Conservation (phyloP, 2,113 vertebrate genomes). For the Noctilio leporinus region DNA sequence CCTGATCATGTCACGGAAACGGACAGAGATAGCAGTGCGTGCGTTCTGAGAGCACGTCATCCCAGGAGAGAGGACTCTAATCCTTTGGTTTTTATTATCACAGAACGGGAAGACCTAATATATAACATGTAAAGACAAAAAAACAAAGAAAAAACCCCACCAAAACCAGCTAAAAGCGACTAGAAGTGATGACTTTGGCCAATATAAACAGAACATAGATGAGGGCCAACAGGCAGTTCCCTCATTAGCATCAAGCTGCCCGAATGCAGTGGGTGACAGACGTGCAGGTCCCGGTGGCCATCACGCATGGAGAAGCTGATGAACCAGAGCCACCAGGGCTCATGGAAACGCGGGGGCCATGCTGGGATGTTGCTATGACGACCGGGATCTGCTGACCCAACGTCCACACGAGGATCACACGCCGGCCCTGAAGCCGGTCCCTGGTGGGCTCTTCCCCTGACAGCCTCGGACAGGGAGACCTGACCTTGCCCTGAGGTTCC, state of each 20-base stretch:
- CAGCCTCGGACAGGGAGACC: neutral
- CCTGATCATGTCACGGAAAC: no score
- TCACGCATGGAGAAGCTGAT: neutral
- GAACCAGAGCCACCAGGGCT: neutral
- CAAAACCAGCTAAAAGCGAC: neutral
- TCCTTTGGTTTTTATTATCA: neutral
- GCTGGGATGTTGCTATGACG: neutral
- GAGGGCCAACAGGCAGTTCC: neutral
- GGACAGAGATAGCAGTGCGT: neutral
- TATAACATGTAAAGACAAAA: neutral
- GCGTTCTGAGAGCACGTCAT: neutral
- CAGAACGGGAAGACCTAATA: neutral
- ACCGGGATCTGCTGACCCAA: rapidly evolving
- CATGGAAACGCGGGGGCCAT: neutral
- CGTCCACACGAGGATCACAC: rapidly evolving
- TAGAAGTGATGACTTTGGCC: neutral
- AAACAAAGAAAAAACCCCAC: neutral
- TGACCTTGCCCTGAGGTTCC: neutral
- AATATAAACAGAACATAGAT: neutral
- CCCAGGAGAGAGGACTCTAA: neutral
- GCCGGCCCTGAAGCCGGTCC: neutral
- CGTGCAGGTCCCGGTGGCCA: neutral
- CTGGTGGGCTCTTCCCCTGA: neutral
- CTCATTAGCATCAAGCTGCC: rapidly evolving
- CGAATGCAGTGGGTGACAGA: rapidly evolving